phyloP scores from a whole-genome alignment of 2,888 invertebrate genomes.

The Lithophane semibrunnea region DNA sequence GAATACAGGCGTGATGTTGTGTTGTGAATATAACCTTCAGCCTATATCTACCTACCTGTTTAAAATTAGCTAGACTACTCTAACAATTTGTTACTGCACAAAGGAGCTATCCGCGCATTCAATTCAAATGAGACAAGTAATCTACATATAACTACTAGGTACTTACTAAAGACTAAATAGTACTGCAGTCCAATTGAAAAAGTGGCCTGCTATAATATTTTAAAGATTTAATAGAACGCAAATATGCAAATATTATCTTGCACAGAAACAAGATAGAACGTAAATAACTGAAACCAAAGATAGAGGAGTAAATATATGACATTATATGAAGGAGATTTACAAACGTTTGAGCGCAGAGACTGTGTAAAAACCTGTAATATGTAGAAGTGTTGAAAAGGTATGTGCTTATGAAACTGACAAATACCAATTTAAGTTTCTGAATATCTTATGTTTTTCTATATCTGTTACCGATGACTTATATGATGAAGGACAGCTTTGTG shows the following conservation, averaged over 20 bases:
- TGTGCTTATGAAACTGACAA: background rate
- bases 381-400: background rate
- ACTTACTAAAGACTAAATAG: slow-evolving; percentile 2
- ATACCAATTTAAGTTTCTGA: background rate
- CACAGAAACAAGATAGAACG: too few species aligned
- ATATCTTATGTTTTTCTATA: background rate
- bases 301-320: background rate
- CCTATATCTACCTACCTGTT: background rate
- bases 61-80: background rate
- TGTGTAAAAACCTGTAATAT: background rate
- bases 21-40: background rate
- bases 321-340: background rate
- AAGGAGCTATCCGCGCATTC: slow-evolving; percentile 19
- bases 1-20: too few species aligned
- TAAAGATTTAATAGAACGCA: background rate
- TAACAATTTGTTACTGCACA: slow-evolving; percentile 17
- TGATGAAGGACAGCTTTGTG: too few species aligned
- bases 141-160: background rate
- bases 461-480: background rate
- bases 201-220: background rate
- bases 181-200: background rate
- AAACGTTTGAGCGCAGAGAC: background rate
- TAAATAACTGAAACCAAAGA: background rate
- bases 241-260: too few species aligned
- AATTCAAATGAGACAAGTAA: slow-evolving; percentile 36